phyloP scores from a whole-genome alignment of 2,888 invertebrate species.

The Allolobophora icterica region DNA sequence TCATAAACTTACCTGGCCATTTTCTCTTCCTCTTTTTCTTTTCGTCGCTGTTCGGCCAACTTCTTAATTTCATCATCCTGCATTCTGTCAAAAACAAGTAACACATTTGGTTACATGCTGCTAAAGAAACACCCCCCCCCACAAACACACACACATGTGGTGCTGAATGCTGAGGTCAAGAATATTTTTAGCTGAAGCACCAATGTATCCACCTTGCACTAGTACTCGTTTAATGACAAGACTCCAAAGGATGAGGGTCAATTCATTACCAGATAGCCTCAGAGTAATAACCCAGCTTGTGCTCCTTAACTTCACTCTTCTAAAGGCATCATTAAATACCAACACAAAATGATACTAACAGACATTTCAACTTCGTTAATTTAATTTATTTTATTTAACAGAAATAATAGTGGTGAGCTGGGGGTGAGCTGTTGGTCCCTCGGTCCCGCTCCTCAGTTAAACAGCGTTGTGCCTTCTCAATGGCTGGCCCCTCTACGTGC shows the following conservation, averaged over 20 bases:
- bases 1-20: conserved; percentile 72
- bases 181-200: not conserved
- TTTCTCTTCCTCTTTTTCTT: conserved; percentile 88
- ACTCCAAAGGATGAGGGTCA: not conserved
- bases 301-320: too few relatives aligned
- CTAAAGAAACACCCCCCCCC: not conserved
- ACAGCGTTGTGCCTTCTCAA: too few relatives aligned
- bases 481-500: too few relatives aligned
- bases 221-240: not conserved
- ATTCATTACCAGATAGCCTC: not conserved
- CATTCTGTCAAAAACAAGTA: conserved; percentile 53
- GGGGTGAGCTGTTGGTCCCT: too few relatives aligned
- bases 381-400: too few relatives aligned
- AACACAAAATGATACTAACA: too few relatives aligned
- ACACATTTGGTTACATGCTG: not conserved
- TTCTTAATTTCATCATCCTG: conserved; percentile 82
- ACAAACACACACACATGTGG: not conserved
- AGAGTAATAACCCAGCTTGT: too few relatives aligned
- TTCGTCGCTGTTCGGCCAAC: conserved; percentile 81
- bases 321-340: too few relatives aligned
- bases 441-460: too few relatives aligned
- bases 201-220: too few relatives aligned
- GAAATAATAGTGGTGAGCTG: too few relatives aligned
- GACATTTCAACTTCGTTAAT: too few relatives aligned
- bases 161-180: not conserved